Conservation (phyloP, 2,113 vertebrate genomes). For the Brachyhypopomus occidentalis region DNA sequence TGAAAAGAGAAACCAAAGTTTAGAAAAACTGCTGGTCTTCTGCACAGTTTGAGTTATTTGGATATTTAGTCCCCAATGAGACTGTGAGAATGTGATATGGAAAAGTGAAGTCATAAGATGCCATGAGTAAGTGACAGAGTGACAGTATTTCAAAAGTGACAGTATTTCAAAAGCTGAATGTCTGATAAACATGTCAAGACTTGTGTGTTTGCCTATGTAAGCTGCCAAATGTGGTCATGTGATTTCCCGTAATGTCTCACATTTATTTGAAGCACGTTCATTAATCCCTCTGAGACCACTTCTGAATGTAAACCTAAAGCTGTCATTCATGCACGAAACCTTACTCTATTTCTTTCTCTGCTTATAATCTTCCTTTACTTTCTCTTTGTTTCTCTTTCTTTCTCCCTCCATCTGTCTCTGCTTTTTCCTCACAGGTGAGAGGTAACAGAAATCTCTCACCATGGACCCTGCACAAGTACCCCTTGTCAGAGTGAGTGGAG, state of each 20-base stretch:
- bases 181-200: background rate
- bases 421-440: conserved; percentile 55
- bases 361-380: background rate
- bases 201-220: conserved; percentile 38
- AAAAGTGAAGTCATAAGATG: background rate
- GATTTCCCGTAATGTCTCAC: conserved; percentile 58
- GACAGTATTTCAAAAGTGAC: background rate
- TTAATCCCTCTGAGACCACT: background rate
- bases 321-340: background rate
- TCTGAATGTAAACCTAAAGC: background rate
- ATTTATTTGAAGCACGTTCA: background rate
- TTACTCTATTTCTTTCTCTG: background rate
- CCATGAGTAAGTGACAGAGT: background rate
- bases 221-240: conserved; percentile 53
- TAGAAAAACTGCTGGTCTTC: background rate
- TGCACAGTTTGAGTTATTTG: too few relatives aligned
- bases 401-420: conserved; percentile 5
- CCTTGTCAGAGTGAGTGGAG: conserved; percentile 70
- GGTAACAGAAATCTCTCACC: conserved; percentile 30
- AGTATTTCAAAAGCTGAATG: background rate
- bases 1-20: background rate
- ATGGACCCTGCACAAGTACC: conserved; percentile 65
- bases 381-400: conserved; percentile 4
- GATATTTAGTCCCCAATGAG: too few relatives aligned
- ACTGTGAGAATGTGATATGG: too few relatives aligned